Base-by-base conservation (phyloP, 2,797 vertebrate species). In the Tokudaia tokunoshimensis region DNA sequence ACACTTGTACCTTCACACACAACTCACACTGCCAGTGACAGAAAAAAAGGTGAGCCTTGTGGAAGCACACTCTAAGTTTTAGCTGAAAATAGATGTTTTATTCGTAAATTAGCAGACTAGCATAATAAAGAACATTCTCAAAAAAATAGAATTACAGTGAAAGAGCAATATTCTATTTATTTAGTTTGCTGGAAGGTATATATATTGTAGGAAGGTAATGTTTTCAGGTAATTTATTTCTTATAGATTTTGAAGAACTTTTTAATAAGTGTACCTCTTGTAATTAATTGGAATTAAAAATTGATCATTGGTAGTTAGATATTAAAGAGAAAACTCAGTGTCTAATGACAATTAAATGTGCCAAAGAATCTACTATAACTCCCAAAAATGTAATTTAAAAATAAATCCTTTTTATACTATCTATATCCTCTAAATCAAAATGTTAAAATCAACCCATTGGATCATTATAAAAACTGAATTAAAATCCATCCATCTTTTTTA, bases 401-500 rank as follows among this genome's bases (percentile, higher is more conserved):
- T 97, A 97, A 97, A 74, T 96, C 78, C 92, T 90, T 98, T 97
- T 94, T 96, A 74, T 84, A 97, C 86, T 95, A 95, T 96, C 50
- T 97, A 88, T 97, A 97, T 97, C 97, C 91, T 55, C 94, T 95
- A 76, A 52, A 75, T 98, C 96, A 95, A 97, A 97, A 96, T 98
- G 96, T 97, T 98, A 55, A 61, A 97, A 98, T 98, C 97, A 96
- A 89, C 95, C 94, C 94, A 87, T 90, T 97, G 97, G 96, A 98
- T 97, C 97, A 96, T 98, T 98, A 98, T 98, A 97, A 98, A 98
- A 98, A 96, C 96, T 96, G 95, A 98, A 98, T 98, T 98, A 98
- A 92, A 97, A 97, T 97, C 96, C 96, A 96, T 96, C 94, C 92
- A 96, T 96, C 97, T 96, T 96, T 98, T 97, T 98, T 98, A 98